Evolutionary conservation across 1,140 invertebrate genomes (phyloP), one percentile per base, ranked within the genome.

Genomic region (Polypedilum pembai): DNA sequence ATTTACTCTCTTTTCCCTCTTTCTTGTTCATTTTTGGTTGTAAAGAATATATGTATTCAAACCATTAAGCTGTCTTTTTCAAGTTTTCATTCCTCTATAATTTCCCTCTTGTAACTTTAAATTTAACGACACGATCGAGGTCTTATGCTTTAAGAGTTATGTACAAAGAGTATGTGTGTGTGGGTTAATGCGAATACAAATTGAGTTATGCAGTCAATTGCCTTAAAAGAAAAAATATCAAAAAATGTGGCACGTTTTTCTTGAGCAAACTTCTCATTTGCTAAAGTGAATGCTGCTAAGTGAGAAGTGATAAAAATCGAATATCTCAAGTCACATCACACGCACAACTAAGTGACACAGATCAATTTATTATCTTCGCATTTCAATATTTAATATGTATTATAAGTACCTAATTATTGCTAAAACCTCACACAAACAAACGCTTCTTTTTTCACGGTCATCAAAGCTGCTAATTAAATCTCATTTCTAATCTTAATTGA

Each of bases 41-140:
- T 33, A 33, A 56, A 12, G 45, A 56, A 56, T 56, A 33, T 5
- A 33, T 33, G 5, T 33, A 33, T 56, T 56, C 45, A 56, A 15
- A n/a, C n/a, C n/a, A 56, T 56, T 56, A 56, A 56, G 45, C 45
- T 56, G 45, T 56, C 45, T 56, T 56, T 45, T 56, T 56, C 45
- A 56, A 56, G 15, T 56, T 56, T 33, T 56, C 12, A n/a, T 56
- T 56, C 45, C 12, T 56, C 10, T 56, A 56, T n/a, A 56, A n/a
- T 56, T n/a, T 56, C 45, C 45, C 45, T n/a, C 4, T 56, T 56
- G 12, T 15, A 12, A 56, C 12, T n/a, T 56, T 12, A n/a, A 56
- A 56, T 56, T 56, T n/a, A 56, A 15, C 45, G 45, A 56, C 12
- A 56, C 45, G 12, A 56, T 33, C 45, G 45, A 56, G 45, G n/a